phyloP scores from a whole-genome alignment of 2,113 vertebrate genomes.

The Cyanoderma ruficeps region DNA sequence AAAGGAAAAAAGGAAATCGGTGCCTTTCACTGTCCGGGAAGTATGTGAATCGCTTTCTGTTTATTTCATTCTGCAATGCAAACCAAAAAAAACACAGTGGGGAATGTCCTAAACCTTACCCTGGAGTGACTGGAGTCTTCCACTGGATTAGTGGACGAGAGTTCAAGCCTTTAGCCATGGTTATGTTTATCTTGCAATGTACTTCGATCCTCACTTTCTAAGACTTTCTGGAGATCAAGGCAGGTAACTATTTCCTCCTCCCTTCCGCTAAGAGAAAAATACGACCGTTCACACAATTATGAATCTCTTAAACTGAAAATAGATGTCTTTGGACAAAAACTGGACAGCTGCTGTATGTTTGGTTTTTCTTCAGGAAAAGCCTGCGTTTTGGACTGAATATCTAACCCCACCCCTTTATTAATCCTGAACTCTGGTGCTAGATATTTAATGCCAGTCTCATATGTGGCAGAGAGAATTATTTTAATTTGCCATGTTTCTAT shows the following conservation, averaged over 20 bases:
- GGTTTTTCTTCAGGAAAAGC: not conserved
- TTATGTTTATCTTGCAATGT: not conserved
- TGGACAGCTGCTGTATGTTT: not conserved
- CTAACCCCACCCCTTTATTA: conserved; percentile 56
- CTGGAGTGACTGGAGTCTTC: not conserved
- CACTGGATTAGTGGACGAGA: not conserved
- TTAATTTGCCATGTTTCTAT: not conserved
- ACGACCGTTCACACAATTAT: not conserved
- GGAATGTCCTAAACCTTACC: not conserved
- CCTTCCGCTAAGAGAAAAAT: not conserved
- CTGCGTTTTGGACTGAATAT: not conserved
- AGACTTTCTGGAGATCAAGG: not conserved
- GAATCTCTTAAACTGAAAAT: not conserved
- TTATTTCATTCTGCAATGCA: not conserved
- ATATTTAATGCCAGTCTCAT: not conserved
- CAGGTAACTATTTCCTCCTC: not conserved
- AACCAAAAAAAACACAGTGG: not conserved
- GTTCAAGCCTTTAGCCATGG: not conserved
- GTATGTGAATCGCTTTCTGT: not conserved
- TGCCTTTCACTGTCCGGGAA: conserved; percentile 4
- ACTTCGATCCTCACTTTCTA: not conserved
- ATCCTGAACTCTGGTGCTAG: not conserved
- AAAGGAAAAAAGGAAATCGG: not conserved
- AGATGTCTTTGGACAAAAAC: not conserved
- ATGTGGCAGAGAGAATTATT: not conserved